A percentile compares a stretch with the other conserved stretches of the same genome.
Conservation (phyloP, 2,888 invertebrate species). For the Athalia circularis region DNA sequence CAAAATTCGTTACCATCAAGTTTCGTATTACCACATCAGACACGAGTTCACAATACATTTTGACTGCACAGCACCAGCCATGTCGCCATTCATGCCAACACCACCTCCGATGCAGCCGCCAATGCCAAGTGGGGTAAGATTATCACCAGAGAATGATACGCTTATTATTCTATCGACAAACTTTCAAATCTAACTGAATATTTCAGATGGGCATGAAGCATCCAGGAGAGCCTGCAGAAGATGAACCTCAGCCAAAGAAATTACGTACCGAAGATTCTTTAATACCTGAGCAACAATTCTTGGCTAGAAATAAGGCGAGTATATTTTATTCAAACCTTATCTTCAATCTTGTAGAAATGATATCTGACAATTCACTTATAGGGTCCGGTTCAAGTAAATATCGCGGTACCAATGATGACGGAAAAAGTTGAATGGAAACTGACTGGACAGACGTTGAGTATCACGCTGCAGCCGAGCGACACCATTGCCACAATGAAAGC, state of each 20-base stretch:
- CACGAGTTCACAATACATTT: slow-evolving; percentile 50
- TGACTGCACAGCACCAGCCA: slow-evolving; percentile 66
- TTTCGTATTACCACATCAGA: slow-evolving; percentile 45
- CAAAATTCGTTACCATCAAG: slow-evolving; percentile 4
- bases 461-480: slow-evolving; percentile 86
- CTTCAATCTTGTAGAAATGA: slow-evolving; percentile 23
- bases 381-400: slow-evolving; percentile 87
- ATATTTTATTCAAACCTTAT: neutral
- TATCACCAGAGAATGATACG: neutral
- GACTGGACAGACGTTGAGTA: slow-evolving; percentile 90
- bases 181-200: neutral
- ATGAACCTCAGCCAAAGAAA: slow-evolving; percentile 92
- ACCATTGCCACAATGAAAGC: slow-evolving; percentile 91
- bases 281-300: slow-evolving; percentile 90
- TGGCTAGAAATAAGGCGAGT: slow-evolving; percentile 80
- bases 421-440: slow-evolving; percentile 97
- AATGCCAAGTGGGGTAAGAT: slow-evolving; percentile 67
- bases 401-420: slow-evolving; percentile 87
- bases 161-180: neutral
- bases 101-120: slow-evolving; percentile 72
- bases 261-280: slow-evolving; percentile 94
- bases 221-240: slow-evolving; percentile 78
- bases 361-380: slow-evolving; percentile 64
- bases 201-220: slow-evolving; percentile 75
- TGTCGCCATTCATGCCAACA: slow-evolving; percentile 72